These are phyloP conservation scores for Drosophila greeni DNA, from an alignment of 2,888 invertebrate species.

Conservation along the genomic window DNA sequence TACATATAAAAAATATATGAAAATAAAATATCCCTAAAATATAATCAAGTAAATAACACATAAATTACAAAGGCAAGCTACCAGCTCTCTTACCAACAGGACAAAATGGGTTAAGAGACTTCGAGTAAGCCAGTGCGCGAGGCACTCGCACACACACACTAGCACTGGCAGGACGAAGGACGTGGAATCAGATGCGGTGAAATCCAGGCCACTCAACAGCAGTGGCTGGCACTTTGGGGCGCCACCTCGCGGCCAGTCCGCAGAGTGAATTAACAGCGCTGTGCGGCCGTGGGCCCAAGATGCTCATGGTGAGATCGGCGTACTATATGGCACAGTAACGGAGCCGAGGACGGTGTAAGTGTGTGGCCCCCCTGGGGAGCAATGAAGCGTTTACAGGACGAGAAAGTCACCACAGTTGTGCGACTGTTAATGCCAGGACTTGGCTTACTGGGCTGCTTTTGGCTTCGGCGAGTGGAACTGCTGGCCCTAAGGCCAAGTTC, in stretches of 20 bases:
- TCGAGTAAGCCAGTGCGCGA: constrained; percentile 62
- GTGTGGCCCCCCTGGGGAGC: constrained; percentile 31
- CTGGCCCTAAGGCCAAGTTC: constrained; percentile 27
- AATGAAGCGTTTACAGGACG: constrained; percentile 48
- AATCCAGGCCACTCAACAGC: constrained; percentile 59
- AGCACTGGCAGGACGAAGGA: constrained; percentile 15
- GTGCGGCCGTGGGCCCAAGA: constrained; percentile 43
- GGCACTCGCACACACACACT: constrained; percentile 32
- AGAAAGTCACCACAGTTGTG: constrained; percentile 67
- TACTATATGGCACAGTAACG: constrained; percentile 2
- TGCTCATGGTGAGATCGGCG: constrained; percentile 58
- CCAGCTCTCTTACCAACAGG: background rate
- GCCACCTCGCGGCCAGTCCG: constrained; percentile 76
- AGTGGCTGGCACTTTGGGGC: constrained; percentile 56
- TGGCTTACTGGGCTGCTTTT: constrained; percentile 26
- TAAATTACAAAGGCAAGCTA: too few relatives aligned
- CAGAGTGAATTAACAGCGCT: constrained; percentile 75
- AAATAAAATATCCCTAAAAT: background rate
- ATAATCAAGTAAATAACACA: background rate
- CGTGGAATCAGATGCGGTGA: constrained; percentile 52
- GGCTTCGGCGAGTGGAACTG: background rate
- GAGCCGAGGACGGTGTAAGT: constrained; percentile 1
- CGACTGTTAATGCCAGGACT: constrained; percentile 57
- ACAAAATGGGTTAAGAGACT: constrained; percentile 41
- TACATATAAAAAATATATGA: too few relatives aligned